A percentile compares a stretch with the other conserved stretches of the same genome.
phyloP scores from a whole-genome alignment of 2,888 invertebrate species.

The Epinotia ramella region DNA sequence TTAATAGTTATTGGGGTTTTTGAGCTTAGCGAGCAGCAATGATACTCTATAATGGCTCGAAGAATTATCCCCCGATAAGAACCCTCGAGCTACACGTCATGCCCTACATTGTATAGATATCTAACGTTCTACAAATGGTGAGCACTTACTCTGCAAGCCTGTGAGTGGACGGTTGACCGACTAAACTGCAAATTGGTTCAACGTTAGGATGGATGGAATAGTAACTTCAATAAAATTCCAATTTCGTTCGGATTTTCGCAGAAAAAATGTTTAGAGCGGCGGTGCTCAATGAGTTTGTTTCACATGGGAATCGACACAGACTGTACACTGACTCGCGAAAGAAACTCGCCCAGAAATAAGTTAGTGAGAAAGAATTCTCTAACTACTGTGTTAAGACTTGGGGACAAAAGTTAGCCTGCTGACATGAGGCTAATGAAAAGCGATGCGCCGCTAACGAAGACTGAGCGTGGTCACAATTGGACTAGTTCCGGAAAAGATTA shows the following conservation, averaged over 20 bases:
- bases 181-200: constrained; percentile 49
- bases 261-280: constrained; percentile 21
- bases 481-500: constrained; percentile 60
- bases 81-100: constrained; percentile 75
- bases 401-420: constrained; percentile 61
- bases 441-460: constrained; percentile 74
- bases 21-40: constrained; percentile 49
- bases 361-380: constrained; percentile 58
- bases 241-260: constrained; percentile 21
- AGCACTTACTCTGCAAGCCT: constrained; percentile 54
- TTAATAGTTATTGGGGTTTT: constrained; percentile 40
- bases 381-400: constrained; percentile 56
- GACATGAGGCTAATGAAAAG: constrained; percentile 71
- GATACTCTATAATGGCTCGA: constrained; percentile 64
- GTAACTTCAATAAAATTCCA: constrained; percentile 34
- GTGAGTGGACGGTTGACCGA: constrained; percentile 61
- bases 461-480: constrained; percentile 59
- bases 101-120: constrained; percentile 65
- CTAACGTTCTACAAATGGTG: constrained; percentile 47
- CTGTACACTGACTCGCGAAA: constrained; percentile 43
- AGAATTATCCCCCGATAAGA: constrained; percentile 63
- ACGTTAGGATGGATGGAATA: constrained; percentile 43
- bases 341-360: constrained; percentile 60
- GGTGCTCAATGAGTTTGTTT: constrained; percentile 16
- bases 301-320: constrained; percentile 18